Conservation (phyloP, 2,113 vertebrate species). For the Platichthys flesus region DNA sequence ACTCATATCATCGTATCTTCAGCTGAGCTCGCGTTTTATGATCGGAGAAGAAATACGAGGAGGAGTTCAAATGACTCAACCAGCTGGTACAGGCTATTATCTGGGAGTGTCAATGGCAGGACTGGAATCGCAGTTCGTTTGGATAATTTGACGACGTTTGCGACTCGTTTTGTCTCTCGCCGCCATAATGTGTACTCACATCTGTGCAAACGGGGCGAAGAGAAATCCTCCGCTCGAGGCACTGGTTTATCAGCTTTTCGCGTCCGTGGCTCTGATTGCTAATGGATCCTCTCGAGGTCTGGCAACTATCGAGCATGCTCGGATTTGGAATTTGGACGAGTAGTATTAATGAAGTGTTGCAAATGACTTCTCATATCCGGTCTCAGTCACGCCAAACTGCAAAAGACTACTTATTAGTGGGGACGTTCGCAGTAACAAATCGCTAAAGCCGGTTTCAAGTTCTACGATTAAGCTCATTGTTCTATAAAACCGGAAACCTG, state of each 20-base stretch:
- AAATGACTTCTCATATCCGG: slow-evolving; percentile 20
- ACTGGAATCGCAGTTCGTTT: slow-evolving; percentile 55
- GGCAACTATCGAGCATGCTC: slow-evolving; percentile 22
- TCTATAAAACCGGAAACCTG: too few species aligned
- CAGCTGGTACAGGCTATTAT: slow-evolving; percentile 57
- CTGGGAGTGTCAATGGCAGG: slow-evolving; percentile 38
- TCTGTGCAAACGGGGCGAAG: slow-evolving; percentile 43
- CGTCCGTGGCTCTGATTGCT: slow-evolving; percentile 49
- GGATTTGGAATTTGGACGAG: slow-evolving; percentile 31
- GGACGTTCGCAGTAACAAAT: neutral
- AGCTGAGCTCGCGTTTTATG: slow-evolving; percentile 44
- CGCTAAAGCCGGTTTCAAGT: neutral
- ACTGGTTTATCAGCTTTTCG: slow-evolving; percentile 47
- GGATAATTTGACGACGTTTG: slow-evolving; percentile 47
- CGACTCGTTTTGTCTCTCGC: slow-evolving; percentile 19
- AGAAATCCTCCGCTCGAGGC: slow-evolving; percentile 42
- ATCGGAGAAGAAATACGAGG: slow-evolving; percentile 44
- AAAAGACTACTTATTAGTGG: neutral
- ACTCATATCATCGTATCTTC: slow-evolving; percentile 53
- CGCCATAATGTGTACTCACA: slow-evolving; percentile 42
- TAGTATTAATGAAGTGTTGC: slow-evolving; percentile 42
- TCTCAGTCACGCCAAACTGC: neutral
- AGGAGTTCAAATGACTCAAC: slow-evolving; percentile 43
- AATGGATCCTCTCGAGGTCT: slow-evolving; percentile 53
- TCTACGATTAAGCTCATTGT: too few species aligned